A percentile compares a stretch with the other conserved stretches of the same genome.
phyloP scores from a whole-genome alignment of 2,888 invertebrate species.

The Agrenia bidenticulata region DNA sequence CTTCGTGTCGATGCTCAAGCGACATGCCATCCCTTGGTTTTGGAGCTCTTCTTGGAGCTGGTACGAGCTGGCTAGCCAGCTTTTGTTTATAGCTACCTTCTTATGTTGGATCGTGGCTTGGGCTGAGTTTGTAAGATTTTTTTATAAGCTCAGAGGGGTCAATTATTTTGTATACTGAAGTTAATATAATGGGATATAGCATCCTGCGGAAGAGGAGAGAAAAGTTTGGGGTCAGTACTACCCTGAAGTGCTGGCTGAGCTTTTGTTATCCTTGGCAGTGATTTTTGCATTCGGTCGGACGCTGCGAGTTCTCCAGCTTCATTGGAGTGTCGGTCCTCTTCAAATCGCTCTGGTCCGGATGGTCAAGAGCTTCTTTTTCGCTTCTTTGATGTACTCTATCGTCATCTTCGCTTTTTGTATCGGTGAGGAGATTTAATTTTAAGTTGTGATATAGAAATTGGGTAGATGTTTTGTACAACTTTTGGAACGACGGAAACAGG shows the following conservation, averaged over 20 bases:
- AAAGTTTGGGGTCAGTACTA: constrained; percentile 64
- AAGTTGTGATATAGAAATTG: too few relatives aligned
- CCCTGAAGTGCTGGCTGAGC: constrained; percentile 67
- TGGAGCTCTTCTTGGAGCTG: constrained; percentile 31
- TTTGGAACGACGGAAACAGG: too few relatives aligned
- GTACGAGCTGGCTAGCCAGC: constrained; percentile 18
- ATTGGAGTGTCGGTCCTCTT: constrained; percentile 67
- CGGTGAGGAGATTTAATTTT: too few relatives aligned
- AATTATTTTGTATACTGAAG: background rate
- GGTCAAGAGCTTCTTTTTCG: constrained; percentile 66
- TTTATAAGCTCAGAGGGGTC: too few relatives aligned
- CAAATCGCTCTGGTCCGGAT: constrained; percentile 63
- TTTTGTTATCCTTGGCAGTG: constrained; percentile 66
- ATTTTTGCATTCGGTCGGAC: constrained; percentile 68
- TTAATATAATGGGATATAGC: background rate
- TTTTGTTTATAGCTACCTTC: constrained; percentile 18
- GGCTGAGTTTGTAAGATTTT: background rate
- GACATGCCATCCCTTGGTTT: constrained; percentile 23
- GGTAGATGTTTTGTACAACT: background rate
- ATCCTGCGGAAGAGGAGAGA: constrained; percentile 63
- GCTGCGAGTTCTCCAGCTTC: constrained; percentile 65
- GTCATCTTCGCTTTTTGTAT: constrained; percentile 65
- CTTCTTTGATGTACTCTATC: constrained; percentile 64
- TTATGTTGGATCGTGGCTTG: constrained; percentile 16
- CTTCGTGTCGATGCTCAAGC: constrained; percentile 16